Conservation (phyloP, 2,888 invertebrate genomes). For the Dasysyrphus tricinctus region DNA sequence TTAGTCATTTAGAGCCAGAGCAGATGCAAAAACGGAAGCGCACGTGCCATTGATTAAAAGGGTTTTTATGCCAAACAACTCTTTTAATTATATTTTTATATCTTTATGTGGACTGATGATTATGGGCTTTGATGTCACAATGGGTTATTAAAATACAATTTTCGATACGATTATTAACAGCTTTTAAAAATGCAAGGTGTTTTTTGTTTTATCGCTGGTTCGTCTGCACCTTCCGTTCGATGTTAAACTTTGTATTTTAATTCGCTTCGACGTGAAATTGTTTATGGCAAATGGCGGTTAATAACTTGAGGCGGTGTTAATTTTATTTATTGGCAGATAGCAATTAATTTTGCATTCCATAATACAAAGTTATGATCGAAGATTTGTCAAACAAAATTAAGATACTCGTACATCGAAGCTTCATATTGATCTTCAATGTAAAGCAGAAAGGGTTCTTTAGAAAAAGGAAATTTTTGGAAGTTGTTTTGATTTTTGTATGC, state of each 20-base stretch:
- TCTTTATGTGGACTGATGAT: conserved; percentile 41
- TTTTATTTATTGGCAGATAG: conserved; percentile 12
- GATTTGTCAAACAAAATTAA: neutral
- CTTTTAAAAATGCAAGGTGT: conserved; percentile 58
- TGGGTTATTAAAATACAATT: conserved; percentile 70
- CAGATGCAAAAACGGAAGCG: conserved; percentile 63
- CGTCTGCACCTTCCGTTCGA: neutral
- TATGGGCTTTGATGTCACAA: conserved; percentile 64
- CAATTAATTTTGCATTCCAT: conserved; percentile 3
- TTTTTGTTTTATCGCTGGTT: neutral
- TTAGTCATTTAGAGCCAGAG: conserved; percentile 14
- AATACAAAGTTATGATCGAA: neutral
- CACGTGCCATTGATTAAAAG: conserved; percentile 71
- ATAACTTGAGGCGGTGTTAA: conserved; percentile 9
- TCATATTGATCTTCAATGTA: too few species aligned
- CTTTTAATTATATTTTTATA: conserved; percentile 66
- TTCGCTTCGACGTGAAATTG: neutral
- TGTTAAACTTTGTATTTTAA: conserved; percentile 2
- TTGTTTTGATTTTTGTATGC: too few species aligned
- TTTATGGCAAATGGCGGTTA: conserved; percentile 3
- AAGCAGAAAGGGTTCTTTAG: too few species aligned
- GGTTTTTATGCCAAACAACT: conserved; percentile 51
- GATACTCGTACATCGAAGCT: neutral
- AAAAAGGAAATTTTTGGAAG: too few species aligned
- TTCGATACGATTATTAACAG: conserved; percentile 63